These are phyloP conservation scores for Synanthedon myopaeformis DNA, from an alignment of 2,888 invertebrate genomes.

Conservation along the genomic window DNA sequence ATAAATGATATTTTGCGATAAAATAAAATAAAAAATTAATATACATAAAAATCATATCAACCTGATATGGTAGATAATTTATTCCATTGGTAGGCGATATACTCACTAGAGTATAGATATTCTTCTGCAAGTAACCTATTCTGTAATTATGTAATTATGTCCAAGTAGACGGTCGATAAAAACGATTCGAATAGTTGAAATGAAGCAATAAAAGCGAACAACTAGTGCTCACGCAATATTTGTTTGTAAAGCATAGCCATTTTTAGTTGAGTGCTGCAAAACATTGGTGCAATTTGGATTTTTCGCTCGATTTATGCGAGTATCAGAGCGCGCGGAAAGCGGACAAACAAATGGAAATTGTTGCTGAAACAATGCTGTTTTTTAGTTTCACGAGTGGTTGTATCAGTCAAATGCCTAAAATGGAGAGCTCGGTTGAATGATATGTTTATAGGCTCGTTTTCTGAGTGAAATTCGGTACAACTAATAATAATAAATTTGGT, in stretches of 20 bases:
- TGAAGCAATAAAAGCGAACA: constrained; percentile 36
- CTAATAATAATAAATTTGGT: too few species aligned
- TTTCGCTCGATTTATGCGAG: constrained; percentile 62
- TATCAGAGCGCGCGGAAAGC: constrained; percentile 54
- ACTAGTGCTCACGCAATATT: constrained; percentile 44
- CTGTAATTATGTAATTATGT: neutral
- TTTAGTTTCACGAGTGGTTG: constrained; percentile 46
- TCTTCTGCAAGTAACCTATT: too few species aligned
- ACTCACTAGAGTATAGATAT: too few species aligned
- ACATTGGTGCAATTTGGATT: constrained; percentile 61
- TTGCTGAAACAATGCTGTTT: constrained; percentile 50
- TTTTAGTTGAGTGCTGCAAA: constrained; percentile 56
- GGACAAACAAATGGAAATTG: constrained; percentile 60
- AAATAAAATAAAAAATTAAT: too few species aligned
- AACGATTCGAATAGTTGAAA: constrained; percentile 11
- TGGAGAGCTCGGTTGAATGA: constrained; percentile 32
- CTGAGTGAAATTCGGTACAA: too few species aligned
- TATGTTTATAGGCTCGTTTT: constrained; percentile 17
- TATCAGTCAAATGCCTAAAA: constrained; percentile 48
- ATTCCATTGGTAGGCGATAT: too few species aligned
- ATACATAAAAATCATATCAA: too few species aligned
- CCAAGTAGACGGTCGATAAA: neutral
- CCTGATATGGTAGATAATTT: too few species aligned
- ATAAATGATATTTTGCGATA: too few species aligned
- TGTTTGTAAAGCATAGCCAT: constrained; percentile 52